A percentile compares a stretch with the other conserved stretches of the same genome.
Evolutionary conservation across 2,113 vertebrate species (phyloP).

Genomic region (Percina caprodes): DNA sequence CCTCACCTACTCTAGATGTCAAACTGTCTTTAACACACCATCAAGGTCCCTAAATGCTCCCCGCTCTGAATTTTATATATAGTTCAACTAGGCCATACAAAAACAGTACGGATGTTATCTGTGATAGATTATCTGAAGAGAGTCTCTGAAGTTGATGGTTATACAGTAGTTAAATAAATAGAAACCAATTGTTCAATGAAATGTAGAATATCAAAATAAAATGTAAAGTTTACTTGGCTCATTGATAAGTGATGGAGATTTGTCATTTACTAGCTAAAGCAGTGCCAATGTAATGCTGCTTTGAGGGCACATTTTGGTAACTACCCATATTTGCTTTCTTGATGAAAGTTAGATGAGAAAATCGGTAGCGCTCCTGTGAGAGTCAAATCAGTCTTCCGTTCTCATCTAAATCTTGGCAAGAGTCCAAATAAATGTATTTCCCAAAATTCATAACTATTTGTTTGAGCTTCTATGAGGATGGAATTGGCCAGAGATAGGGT

Average conservation of each 20-base stretch:
- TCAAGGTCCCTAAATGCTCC: not conserved
- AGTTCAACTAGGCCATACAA: not conserved
- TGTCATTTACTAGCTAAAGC: not conserved
- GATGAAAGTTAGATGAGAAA: not conserved
- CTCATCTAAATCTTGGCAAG: not conserved
- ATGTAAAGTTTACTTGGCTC: not conserved
- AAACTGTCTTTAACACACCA: slow-evolving; percentile 10
- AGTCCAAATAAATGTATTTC: not conserved
- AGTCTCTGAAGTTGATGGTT: not conserved
- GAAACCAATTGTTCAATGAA: not conserved
- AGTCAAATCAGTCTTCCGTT: not conserved
- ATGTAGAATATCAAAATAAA: not conserved
- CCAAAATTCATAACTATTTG: not conserved
- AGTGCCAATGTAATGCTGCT: not conserved
- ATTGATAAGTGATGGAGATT: not conserved
- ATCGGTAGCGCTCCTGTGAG: not conserved
- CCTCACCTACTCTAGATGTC: not conserved
- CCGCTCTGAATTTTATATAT: not conserved
- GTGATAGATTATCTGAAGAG: not conserved
- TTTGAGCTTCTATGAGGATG: not conserved
- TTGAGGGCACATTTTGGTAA: not conserved
- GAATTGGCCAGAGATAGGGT: not conserved
- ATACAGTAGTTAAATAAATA: not conserved
- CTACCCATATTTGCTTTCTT: not conserved
- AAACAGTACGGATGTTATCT: not conserved